A percentile compares a stretch with the other conserved stretches of the same genome.
Evolutionary conservation across 2,797 vertebrate genomes (phyloP).

Genomic region (Hozukius guyotensis): DNA sequence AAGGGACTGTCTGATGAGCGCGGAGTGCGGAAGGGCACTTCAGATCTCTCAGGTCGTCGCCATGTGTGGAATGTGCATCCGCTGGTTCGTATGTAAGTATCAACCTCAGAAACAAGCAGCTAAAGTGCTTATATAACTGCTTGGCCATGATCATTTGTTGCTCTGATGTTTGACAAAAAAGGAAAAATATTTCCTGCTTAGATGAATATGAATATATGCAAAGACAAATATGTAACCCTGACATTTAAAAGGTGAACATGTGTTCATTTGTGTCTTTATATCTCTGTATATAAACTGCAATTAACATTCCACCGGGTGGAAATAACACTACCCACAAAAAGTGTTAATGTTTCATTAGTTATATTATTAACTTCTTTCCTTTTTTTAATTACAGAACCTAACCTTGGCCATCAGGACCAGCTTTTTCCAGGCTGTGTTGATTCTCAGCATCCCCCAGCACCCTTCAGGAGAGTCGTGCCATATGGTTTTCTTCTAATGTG

Average conservation of each 20-base stretch:
- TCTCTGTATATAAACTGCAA: neutral
- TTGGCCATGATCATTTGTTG: neutral
- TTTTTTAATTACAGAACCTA: conserved; percentile 46
- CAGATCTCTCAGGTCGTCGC: conserved; percentile 74
- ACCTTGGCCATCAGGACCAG: conserved; percentile 2
- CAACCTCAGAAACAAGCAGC: neutral
- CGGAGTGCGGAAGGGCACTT: conserved; percentile 70
- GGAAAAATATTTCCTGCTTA: neutral
- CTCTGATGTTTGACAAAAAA: neutral
- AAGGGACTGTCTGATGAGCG: conserved; percentile 76
- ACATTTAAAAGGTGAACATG: neutral
- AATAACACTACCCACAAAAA: neutral
- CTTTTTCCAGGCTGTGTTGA: neutral
- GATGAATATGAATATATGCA: neutral
- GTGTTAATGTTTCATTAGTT: too few relatives aligned
- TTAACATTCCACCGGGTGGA: neutral
- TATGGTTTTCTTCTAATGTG: neutral
- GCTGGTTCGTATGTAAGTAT: conserved; percentile 71
- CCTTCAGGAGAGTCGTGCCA: neutral
- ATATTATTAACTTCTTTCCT: neutral
- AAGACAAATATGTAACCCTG: neutral
- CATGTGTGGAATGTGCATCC: conserved; percentile 74
- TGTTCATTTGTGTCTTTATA: neutral
- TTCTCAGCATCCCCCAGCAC: neutral
- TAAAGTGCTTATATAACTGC: neutral